Conservation (phyloP, 1,140 invertebrate genomes). For the Zaprionus kolodkinae region DNA sequence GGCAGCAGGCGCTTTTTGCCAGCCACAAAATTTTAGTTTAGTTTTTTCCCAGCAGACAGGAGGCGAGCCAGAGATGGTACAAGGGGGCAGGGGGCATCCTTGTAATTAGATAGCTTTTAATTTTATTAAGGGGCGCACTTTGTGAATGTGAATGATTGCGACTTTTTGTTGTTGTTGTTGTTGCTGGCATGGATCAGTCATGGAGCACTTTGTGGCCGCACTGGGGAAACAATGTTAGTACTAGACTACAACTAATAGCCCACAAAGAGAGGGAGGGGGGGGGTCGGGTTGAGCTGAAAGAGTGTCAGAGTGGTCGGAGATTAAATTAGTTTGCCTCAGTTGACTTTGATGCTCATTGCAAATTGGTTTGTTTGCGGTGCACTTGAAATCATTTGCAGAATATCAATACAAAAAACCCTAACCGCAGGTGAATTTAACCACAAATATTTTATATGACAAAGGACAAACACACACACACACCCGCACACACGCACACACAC, state of each 20-base stretch:
- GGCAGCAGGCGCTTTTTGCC: constrained; percentile 29
- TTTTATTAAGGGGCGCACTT: constrained; percentile 37
- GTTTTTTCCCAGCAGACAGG: constrained; percentile 1
- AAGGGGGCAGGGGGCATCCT: neutral
- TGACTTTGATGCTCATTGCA: constrained; percentile 21
- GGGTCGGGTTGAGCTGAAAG: neutral
- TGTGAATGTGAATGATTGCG: constrained; percentile 21
- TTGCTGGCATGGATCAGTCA: neutral
- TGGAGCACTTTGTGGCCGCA: neutral
- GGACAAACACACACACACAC: constrained; percentile 12
- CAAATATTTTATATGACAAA: constrained; percentile 8
- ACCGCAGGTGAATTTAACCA: constrained; percentile 37
- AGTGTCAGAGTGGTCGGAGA: neutral
- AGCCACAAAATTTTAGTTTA: constrained; percentile 20
- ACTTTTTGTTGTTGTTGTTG: neutral
- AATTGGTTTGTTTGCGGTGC: constrained; percentile 39
- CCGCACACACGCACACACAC: constrained; percentile 10
- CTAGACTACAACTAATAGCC: neutral
- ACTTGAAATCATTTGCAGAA: constrained; percentile 40
- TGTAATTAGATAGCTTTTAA: constrained; percentile 52
- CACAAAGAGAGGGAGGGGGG: neutral
- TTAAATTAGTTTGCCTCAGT: neutral
- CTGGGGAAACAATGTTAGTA: neutral
- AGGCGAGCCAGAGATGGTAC: neutral
- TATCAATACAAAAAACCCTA: constrained; percentile 56